Percentiles rank a stretch among this genome's conserved stretches.
phyloP scores from a whole-genome alignment of 2,797 vertebrate species.

The Myotis myotis region DNA sequence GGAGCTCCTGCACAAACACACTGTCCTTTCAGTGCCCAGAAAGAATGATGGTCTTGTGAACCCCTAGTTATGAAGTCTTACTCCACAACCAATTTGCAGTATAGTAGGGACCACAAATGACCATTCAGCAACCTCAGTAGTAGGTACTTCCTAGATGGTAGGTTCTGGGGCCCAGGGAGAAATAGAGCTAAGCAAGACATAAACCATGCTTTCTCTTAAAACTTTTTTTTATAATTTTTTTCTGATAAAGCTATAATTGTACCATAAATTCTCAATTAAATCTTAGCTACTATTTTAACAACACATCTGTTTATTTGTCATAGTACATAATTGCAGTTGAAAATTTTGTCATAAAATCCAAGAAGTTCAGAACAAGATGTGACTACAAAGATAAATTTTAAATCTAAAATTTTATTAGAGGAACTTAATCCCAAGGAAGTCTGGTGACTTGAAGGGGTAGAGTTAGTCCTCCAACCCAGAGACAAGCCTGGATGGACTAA shows the following conservation, averaged over 20 bases:
- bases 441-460: neutral
- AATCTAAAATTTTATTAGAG: neutral
- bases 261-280: neutral
- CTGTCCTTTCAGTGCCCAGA: constrained; percentile 52
- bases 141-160: neutral
- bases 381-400: neutral
- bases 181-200: neutral
- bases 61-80: neutral
- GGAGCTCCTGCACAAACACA: constrained; percentile 52
- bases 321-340: neutral
- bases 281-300: neutral
- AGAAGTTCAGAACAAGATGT: neutral
- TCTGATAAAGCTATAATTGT: neutral
- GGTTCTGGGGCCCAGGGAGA: neutral
- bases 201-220: neutral
- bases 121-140: neutral
- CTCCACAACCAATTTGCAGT: neutral
- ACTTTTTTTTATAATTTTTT: neutral
- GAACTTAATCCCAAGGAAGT: neutral
- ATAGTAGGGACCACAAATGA: neutral
- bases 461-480: neutral
- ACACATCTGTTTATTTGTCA: constrained; percentile 24
- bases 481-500: neutral
- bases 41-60: constrained; percentile 42
- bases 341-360: constrained; percentile 27